Conservation (phyloP, 2,113 vertebrate species). For the Syngnathus scovelli region DNA sequence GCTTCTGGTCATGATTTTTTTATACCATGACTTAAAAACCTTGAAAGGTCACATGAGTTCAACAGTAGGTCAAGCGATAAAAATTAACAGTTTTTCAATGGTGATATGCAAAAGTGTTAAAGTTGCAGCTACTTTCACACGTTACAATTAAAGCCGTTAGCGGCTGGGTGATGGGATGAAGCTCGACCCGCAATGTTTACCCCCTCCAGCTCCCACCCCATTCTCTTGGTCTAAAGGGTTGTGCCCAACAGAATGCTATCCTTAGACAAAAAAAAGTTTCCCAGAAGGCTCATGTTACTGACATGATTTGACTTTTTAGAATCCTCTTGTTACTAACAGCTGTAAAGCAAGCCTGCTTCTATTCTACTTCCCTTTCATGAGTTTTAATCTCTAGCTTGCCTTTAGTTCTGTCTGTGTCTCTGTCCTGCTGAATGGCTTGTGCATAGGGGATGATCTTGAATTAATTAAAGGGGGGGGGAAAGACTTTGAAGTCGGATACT, state of each 20-base stretch:
- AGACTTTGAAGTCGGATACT: slow-evolving; percentile 53
- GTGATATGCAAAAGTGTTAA: slow-evolving; percentile 7
- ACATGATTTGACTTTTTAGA: slow-evolving; percentile 49
- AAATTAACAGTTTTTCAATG: not conserved
- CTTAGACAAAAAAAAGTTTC: slow-evolving; percentile 55
- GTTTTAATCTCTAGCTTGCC: slow-evolving; percentile 38
- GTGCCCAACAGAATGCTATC: slow-evolving; percentile 56
- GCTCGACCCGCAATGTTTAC: slow-evolving; percentile 28
- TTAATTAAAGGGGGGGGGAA: slow-evolving; percentile 42
- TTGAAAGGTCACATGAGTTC: slow-evolving; percentile 38
- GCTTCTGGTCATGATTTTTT: slow-evolving; percentile 16
- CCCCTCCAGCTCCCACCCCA: slow-evolving; percentile 10
- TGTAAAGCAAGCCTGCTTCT: slow-evolving; percentile 51
- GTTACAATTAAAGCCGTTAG: slow-evolving; percentile 23
- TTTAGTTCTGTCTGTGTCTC: slow-evolving; percentile 29
- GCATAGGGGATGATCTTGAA: slow-evolving; percentile 28
- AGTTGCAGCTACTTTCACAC: slow-evolving; percentile 15
- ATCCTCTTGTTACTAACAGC: slow-evolving; percentile 55
- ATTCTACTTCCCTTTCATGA: slow-evolving; percentile 32
- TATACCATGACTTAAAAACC: not conserved
- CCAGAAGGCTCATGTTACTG: slow-evolving; percentile 66
- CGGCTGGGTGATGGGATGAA: slow-evolving; percentile 29
- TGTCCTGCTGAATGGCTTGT: slow-evolving; percentile 23
- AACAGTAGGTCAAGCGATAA: not conserved
- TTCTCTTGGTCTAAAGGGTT: slow-evolving; percentile 37